Evolutionary conservation across 1,140 invertebrate genomes (phyloP).

Genomic region (Drosophila takahashii): DNA sequence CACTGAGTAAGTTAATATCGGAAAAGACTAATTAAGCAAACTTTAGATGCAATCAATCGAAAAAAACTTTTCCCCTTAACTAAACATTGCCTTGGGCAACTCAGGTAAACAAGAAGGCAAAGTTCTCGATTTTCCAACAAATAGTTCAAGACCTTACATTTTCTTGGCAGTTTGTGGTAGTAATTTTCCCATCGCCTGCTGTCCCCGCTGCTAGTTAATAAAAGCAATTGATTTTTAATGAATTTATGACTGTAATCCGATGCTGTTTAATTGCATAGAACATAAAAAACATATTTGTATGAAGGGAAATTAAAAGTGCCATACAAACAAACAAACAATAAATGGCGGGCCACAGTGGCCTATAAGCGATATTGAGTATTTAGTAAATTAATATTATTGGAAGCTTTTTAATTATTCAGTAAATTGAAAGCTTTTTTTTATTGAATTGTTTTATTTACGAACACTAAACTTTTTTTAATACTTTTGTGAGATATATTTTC

Average conservation of each 20-base stretch:
- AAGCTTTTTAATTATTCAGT: too few species aligned
- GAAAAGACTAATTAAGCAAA: constrained; percentile 12
- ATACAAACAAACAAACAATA: neutral
- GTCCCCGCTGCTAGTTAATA: constrained; percentile 16
- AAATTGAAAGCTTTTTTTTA: neutral
- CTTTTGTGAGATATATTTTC: too few species aligned
- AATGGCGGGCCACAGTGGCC: neutral
- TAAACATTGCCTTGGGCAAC: constrained; percentile 18
- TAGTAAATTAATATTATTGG: neutral
- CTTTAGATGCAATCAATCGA: neutral
- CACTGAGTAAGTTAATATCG: neutral
- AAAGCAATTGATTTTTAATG: constrained; percentile 61
- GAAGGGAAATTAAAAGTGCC: neutral
- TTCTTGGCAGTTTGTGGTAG: constrained; percentile 1
- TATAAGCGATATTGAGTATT: constrained; percentile 8
- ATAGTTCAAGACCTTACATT: constrained; percentile 17
- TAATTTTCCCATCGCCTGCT: constrained; percentile 5
- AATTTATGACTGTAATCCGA: constrained; percentile 43
- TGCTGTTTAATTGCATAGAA: constrained; percentile 34
- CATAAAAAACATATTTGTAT: constrained; percentile 22
- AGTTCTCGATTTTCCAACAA: constrained; percentile 12
- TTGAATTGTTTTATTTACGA: too few species aligned
- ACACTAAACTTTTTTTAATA: too few species aligned
- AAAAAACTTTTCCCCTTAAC: neutral
- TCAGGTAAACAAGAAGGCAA: constrained; percentile 19